phyloP scores from a whole-genome alignment of 2,888 invertebrate species.

The Leptopilina syphax region DNA sequence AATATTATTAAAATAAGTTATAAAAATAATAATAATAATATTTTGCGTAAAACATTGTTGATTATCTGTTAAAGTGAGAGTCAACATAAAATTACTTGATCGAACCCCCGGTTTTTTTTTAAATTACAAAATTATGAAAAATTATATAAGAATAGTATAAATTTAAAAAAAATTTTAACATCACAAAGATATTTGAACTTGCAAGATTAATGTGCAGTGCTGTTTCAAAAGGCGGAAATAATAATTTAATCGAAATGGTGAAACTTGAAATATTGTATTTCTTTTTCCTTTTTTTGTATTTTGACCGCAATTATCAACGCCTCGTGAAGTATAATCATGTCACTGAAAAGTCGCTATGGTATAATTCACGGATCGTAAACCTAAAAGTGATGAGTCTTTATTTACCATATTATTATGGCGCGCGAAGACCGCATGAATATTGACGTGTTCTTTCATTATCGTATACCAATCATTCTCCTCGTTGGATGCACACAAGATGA shows the following conservation, averaged over 20 bases:
- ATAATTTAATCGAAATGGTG: conserved; percentile 1
- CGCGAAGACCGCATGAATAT: conserved; percentile 64
- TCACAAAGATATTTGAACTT: conserved; percentile 12
- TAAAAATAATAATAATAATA: no score
- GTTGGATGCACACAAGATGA: conserved; percentile 42
- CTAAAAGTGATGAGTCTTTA: conserved; percentile 64
- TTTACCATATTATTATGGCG: conserved; percentile 69
- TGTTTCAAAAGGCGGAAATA: neutral
- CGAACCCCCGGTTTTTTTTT: no score
- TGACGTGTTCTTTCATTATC: conserved; percentile 63
- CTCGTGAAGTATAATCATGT: conserved; percentile 60
- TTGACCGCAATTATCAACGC: conserved; percentile 16
- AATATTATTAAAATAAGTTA: no score
- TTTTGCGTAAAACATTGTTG: no score
- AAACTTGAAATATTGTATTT: neutral
- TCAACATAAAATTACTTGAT: no score
- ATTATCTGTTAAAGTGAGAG: no score
- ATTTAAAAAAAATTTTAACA: neutral
- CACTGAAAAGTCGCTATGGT: conserved; percentile 55
- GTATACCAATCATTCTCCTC: conserved; percentile 39
- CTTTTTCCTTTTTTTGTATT: conserved; percentile 1
- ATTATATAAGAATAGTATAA: neutral
- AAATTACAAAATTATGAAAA: no score
- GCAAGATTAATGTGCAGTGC: neutral
- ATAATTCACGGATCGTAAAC: conserved; percentile 66